Evolutionary conservation across 2,797 vertebrate genomes (phyloP).

Genomic region (Poliocrania exsul): DNA sequence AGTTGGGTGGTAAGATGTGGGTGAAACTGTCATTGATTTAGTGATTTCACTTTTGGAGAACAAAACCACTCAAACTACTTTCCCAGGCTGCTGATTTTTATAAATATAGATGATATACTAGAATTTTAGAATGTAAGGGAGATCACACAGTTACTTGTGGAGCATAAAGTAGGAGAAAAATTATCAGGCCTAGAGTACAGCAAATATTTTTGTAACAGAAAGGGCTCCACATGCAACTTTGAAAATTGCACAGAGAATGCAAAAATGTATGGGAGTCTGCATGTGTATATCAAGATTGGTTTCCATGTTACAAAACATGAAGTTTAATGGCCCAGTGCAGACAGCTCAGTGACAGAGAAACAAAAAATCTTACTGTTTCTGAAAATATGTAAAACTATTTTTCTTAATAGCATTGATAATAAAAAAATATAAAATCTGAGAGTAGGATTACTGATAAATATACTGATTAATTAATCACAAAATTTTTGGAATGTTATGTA

Average conservation of each 20-base stretch:
- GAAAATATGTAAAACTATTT: background rate
- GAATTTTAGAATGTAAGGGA: background rate
- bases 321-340: background rate
- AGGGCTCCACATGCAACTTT: background rate
- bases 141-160: background rate
- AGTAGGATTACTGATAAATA: background rate
- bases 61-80: background rate
- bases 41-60: background rate
- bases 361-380: background rate
- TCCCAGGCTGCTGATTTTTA: background rate
- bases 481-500: accelerated
- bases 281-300: background rate
- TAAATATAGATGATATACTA: background rate
- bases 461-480: background rate
- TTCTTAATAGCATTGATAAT: background rate
- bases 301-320: background rate
- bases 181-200: background rate
- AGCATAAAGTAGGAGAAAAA: background rate
- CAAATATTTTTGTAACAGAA: background rate
- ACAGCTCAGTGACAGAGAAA: background rate
- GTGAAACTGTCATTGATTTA: background rate
- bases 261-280: accelerated
- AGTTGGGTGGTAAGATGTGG: background rate
- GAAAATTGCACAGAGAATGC: background rate
- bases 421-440: background rate